Conservation (phyloP, 2,113 vertebrate genomes). For the Ornithorhynchus anatinus region DNA sequence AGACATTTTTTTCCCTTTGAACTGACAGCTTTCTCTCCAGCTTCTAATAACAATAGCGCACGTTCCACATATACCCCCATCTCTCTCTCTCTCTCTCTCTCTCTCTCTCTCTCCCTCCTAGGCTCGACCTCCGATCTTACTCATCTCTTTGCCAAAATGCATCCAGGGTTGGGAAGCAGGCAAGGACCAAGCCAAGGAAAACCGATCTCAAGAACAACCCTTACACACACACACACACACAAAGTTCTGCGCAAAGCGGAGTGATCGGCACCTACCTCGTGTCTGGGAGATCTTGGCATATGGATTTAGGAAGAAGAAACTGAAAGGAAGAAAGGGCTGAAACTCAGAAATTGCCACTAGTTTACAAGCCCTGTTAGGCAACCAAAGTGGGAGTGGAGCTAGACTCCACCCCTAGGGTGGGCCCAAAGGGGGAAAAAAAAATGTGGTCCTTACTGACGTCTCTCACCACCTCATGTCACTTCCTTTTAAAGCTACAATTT, state of each 20-base stretch:
- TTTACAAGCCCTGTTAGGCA: slow-evolving; percentile 51
- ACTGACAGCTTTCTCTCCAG: not conserved
- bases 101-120: not conserved
- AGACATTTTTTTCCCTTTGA: not conserved
- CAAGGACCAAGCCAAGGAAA: not conserved
- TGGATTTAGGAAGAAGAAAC: slow-evolving; percentile 6
- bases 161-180: not conserved
- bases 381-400: slow-evolving; percentile 51
- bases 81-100: slow-evolving; percentile 16
- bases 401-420: slow-evolving; percentile 77
- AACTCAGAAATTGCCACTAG: slow-evolving; percentile 44
- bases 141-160: not conserved
- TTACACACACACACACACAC: slow-evolving; percentile 6
- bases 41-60: not conserved
- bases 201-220: accelerated
- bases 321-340: slow-evolving; percentile 4
- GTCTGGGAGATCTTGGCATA: slow-evolving; percentile 37
- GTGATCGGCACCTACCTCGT: slow-evolving; percentile 59
- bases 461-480: slow-evolving; percentile 70
- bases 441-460: slow-evolving; percentile 61
- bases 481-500: slow-evolving; percentile 63
- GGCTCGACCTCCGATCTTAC: not conserved
- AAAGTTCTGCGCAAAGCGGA: not conserved
- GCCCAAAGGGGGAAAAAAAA: slow-evolving; percentile 33
- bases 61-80: slow-evolving; percentile 63